phyloP scores from a whole-genome alignment of 2,113 vertebrate genomes.

The Setophaga coronata region DNA sequence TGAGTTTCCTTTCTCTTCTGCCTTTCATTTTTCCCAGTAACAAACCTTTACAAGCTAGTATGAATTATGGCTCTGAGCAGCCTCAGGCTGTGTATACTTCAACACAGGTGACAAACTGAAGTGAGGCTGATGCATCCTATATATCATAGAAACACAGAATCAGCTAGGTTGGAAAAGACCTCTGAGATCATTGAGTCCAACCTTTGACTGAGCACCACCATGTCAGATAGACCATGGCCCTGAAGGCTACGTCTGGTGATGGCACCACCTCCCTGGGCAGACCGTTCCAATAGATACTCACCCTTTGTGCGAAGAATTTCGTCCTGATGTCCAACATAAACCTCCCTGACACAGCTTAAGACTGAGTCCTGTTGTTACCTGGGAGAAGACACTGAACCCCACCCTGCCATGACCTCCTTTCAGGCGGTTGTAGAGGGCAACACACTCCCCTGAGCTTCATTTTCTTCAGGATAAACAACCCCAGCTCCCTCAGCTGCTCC shows the following conservation, averaged over 20 bases:
- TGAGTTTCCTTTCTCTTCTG: background rate
- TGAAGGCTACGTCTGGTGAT: background rate
- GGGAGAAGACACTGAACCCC: background rate
- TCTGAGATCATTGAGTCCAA: background rate
- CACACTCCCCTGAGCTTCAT: rapidly evolving
- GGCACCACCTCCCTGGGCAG: background rate
- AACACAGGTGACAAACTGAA: background rate
- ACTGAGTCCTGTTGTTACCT: background rate
- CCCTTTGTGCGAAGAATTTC: background rate
- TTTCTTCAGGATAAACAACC: background rate
- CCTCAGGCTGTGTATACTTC: background rate
- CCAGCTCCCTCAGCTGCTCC: background rate
- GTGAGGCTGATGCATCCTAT: background rate
- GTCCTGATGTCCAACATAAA: background rate
- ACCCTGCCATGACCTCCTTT: background rate
- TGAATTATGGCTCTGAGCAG: background rate
- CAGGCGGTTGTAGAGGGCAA: background rate
- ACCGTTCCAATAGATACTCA: background rate
- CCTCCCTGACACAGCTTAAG: background rate
- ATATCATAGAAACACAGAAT: background rate
- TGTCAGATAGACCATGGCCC: background rate
- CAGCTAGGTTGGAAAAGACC: background rate
- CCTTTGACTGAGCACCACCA: background rate
- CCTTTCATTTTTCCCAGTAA: background rate
- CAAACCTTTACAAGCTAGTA: background rate